A percentile compares a stretch with the other conserved stretches of the same genome.
Evolutionary conservation across 2,113 vertebrate species (phyloP).

Genomic region (Erpornis zantholeuca): DNA sequence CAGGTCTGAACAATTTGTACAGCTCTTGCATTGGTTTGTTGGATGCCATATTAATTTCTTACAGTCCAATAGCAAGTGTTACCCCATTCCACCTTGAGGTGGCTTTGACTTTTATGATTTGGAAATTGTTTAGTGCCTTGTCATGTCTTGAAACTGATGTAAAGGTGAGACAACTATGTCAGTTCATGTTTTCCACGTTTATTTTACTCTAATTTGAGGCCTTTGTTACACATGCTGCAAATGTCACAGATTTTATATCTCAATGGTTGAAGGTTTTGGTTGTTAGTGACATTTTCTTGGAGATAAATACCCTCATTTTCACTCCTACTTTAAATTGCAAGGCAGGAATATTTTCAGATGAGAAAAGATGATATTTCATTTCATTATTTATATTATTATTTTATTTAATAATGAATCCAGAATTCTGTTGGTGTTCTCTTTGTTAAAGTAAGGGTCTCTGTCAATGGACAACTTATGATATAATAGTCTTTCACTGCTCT

Average conservation of each 20-base stretch:
- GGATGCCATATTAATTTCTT: not conserved
- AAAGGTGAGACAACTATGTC: not conserved
- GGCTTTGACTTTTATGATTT: not conserved
- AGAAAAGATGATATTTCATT: not conserved
- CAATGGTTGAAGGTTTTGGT: not conserved
- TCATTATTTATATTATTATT: not conserved
- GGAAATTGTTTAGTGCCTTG: not conserved
- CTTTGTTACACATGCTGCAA: not conserved
- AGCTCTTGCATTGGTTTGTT: not conserved
- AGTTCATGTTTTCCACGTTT: not conserved
- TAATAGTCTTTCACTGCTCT: not conserved
- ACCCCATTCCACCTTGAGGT: not conserved
- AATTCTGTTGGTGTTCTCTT: not conserved
- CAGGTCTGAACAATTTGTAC: not conserved
- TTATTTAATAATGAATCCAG: not conserved
- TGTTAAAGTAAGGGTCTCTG: not conserved
- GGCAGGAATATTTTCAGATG: not conserved
- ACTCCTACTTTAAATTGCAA: not conserved
- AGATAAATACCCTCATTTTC: not conserved
- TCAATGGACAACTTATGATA: not conserved
- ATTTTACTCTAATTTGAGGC: not conserved
- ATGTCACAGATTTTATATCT: constrained; percentile 21
- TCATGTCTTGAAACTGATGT: not conserved
- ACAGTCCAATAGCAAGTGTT: not conserved
- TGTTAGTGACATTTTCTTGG: not conserved